phyloP scores from a whole-genome alignment of 2,797 vertebrate species.

The Sardinella longiceps region DNA sequence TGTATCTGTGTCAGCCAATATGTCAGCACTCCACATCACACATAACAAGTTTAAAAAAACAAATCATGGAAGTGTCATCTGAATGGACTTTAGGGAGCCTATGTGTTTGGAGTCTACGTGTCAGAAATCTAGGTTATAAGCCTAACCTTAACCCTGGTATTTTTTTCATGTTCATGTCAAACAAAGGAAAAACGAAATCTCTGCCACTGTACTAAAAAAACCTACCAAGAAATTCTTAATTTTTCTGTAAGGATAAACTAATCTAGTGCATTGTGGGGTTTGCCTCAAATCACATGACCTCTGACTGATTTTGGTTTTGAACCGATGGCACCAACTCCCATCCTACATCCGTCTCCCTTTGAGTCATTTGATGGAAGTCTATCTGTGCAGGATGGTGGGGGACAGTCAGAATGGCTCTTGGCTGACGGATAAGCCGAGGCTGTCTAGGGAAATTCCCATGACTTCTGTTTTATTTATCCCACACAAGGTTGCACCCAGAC shows the following conservation, averaged over 20 bases:
- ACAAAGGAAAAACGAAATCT: neutral
- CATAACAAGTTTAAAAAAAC: neutral
- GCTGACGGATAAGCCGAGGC: neutral
- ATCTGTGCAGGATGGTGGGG: neutral
- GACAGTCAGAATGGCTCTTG: neutral
- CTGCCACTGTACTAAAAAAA: neutral
- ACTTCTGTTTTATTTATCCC: neutral
- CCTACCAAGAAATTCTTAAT: neutral
- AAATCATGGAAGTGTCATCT: neutral
- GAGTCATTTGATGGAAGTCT: neutral
- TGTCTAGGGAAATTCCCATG: neutral
- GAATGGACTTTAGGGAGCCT: too few species aligned
- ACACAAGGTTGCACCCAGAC: neutral
- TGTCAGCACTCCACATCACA: neutral
- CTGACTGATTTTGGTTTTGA: neutral
- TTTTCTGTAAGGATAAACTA: neutral
- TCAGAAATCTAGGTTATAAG: too few species aligned
- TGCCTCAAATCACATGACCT: neutral
- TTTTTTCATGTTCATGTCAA: neutral
- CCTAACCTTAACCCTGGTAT: too few species aligned
- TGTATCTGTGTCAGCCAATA: neutral
- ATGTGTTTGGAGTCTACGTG: too few species aligned
- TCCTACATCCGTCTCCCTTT: neutral
- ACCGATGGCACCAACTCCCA: neutral
- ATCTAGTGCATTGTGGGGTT: neutral